Evolutionary conservation across 2,888 invertebrate species (phyloP), one percentile per base, ranked within the genome.

Genomic region (Brachyopa scutellaris): DNA sequence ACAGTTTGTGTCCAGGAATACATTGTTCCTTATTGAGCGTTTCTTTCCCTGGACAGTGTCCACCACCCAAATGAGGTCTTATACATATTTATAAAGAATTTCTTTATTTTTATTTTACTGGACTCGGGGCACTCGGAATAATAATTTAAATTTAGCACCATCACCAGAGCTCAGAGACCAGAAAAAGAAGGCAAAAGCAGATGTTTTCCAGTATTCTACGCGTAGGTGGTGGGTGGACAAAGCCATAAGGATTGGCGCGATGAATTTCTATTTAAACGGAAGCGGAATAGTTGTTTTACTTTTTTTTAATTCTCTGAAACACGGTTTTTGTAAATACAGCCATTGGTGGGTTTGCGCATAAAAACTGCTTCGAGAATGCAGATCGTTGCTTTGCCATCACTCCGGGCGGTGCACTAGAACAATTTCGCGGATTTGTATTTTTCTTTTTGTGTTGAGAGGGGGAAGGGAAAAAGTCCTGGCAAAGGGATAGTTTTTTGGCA

Each of bases 401-500:
- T 61, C 23, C 17, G 7, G 59, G 73, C 57, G 11, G 15, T 62
- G 61, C 4, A 62, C 26, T 62, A 17, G 38, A 61, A 73, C 31
- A 59, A 55, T 73, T 79, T 55, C 8, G 38, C 9, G 8, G 26
- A 62, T 38, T 47, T 45, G 13, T 21, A 1, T 11, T 36, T 7
- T 36, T 61, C 19, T 26, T 53, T 49, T 33, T 45, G n/a, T 3
- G 9, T 21, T n/a, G 15, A 17, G 8, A 9, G n/a, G n/a, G n/a
- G n/a, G n/a, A n/a, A 36, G 31, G 13, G 23, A 21, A 42, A 42
- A 45, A 36, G 23, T 62, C 29, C 51, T 70, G 51, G 36, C 42
- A 47, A 57, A 57, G 57, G 47, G 47, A 55, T 73, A 33, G 51
- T 51, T 53, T 33, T 53, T 67, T 67, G 73, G 73, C 79, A 67